A percentile compares a stretch with the other conserved stretches of the same genome.
Evolutionary conservation across 2,113 vertebrate genomes (phyloP).

Genomic region (Ellobius talpinus): DNA sequence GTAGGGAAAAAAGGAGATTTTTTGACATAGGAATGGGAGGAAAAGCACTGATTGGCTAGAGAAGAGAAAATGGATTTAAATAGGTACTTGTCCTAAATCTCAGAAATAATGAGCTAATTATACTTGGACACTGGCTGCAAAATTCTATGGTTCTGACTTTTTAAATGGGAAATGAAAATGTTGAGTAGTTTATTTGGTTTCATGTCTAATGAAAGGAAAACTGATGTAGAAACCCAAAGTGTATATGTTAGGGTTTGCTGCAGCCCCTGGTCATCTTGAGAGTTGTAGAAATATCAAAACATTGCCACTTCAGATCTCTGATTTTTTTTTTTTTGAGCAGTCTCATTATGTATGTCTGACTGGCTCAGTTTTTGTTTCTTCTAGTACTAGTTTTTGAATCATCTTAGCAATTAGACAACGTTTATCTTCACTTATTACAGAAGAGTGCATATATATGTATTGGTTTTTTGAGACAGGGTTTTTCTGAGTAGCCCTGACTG

Average conservation of each 20-base stretch:
- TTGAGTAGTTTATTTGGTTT: slow-evolving; percentile 34
- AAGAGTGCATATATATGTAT: neutral
- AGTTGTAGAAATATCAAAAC: slow-evolving; percentile 40
- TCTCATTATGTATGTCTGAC: neutral
- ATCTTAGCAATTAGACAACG: neutral
- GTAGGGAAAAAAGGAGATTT: slow-evolving; percentile 1
- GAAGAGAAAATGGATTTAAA: slow-evolving; percentile 33
- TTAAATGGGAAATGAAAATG: neutral
- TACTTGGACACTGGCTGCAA: neutral
- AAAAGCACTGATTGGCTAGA: neutral
- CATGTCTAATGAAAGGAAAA: slow-evolving; percentile 42
- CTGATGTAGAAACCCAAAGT: slow-evolving; percentile 31
- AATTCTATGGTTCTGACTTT: neutral
- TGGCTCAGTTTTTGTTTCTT: neutral
- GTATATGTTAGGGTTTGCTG: slow-evolving; percentile 16
- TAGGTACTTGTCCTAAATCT: neutral
- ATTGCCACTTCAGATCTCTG: neutral
- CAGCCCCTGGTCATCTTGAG: neutral
- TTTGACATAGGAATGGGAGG: neutral
- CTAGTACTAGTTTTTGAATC: neutral
- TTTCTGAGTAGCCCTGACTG: neutral
- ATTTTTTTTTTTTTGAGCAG: no score
- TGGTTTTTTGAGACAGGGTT: neutral
- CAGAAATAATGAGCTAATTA: slow-evolving; percentile 21
- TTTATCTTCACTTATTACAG: neutral